phyloP scores from a whole-genome alignment of 2,888 invertebrate genomes.

The Andrena haemorrhoa region DNA sequence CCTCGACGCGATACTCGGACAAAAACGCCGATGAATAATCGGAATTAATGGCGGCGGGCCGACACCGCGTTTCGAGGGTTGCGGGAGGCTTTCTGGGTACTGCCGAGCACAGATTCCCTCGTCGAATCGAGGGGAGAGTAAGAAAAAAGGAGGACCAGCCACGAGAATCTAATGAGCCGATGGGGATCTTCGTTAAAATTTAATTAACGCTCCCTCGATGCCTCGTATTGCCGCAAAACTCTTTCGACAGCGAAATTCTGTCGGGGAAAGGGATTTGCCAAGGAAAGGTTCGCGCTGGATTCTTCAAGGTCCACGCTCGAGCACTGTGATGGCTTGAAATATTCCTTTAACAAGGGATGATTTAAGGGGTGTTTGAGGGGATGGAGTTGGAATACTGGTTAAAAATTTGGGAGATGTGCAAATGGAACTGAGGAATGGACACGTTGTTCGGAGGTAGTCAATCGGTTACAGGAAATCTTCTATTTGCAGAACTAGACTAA shows the following conservation, averaged over 20 bases:
- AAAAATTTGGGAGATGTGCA: too few species aligned
- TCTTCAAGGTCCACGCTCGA: too few species aligned
- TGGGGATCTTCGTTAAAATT: constrained; percentile 35
- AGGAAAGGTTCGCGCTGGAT: neutral
- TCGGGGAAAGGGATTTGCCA: neutral
- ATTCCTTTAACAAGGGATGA: too few species aligned
- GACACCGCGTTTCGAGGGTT: neutral
- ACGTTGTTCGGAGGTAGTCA: too few species aligned
- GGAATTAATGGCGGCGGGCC: constrained; percentile 33
- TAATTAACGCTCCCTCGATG: constrained; percentile 1
- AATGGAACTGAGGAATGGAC: too few species aligned
- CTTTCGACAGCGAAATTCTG: neutral
- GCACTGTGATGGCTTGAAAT: too few species aligned
- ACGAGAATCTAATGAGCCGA: neutral
- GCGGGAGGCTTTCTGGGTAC: constrained; percentile 1
- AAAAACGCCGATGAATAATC: constrained; percentile 34
- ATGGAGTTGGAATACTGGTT: too few species aligned
- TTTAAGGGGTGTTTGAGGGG: too few species aligned
- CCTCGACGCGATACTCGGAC: constrained; percentile 2
- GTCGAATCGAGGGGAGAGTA: neutral
- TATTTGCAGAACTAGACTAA: too few species aligned
- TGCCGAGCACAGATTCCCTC: constrained; percentile 11
- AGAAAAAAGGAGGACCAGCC: neutral
- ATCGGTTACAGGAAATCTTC: too few species aligned
- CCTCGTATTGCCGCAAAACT: neutral